Conservation (phyloP, 2,797 vertebrate species). For the Petrocephalus sullivani region DNA sequence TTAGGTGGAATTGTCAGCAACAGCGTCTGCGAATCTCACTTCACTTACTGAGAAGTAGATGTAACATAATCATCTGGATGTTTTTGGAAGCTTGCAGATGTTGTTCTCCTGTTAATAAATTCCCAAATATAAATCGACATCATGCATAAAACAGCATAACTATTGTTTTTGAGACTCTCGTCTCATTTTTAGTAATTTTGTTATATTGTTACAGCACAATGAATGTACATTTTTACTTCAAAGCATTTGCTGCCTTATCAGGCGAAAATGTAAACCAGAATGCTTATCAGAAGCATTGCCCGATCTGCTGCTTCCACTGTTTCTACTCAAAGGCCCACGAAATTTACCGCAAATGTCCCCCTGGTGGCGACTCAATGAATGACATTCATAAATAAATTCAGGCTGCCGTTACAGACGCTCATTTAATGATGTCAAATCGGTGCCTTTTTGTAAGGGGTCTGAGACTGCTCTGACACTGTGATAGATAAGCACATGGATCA, state of each 20-base stretch:
- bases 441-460: slow-evolving; percentile 50
- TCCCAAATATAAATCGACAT: background rate
- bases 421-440: slow-evolving; percentile 40
- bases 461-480: slow-evolving; percentile 48
- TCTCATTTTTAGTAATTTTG: background rate
- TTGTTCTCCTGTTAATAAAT: background rate
- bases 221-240: background rate
- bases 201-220: background rate
- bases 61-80: background rate
- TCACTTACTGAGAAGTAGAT: background rate
- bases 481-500: background rate
- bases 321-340: background rate
- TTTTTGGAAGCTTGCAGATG: background rate
- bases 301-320: background rate
- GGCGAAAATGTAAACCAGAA: background rate
- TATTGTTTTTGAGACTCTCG: background rate
- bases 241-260: background rate
- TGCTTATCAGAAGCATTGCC: background rate
- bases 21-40: background rate
- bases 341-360: slow-evolving; percentile 41
- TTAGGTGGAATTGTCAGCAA: background rate
- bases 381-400: slow-evolving; percentile 25
- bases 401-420: background rate
- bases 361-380: slow-evolving; percentile 48
- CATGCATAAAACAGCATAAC: background rate